Evolutionary conservation across 2,113 vertebrate species (phyloP), one percentile per base, ranked within the genome.

Genomic region (Poecilia latipinna): DNA sequence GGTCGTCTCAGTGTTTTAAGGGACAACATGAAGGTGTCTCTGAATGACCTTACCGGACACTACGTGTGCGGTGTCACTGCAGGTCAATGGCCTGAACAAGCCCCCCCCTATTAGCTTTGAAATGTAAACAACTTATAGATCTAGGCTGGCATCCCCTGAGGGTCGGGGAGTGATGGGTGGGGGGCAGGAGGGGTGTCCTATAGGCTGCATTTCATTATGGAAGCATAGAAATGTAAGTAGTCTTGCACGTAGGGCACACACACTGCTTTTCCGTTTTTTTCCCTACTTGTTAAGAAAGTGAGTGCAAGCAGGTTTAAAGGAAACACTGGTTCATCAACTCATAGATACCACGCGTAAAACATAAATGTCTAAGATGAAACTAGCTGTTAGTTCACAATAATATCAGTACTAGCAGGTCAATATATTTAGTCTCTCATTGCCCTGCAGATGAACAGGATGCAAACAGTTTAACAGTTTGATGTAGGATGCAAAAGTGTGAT

Each of bases 71-170:
- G 29, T 10, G 62, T 32, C 66, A 3, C 4, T 63, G 26, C 71
- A 65, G 62, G 80, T 86, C 74, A 48, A 12, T 8, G 8, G 31
- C 66, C 67, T 62, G 61, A 1, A 1, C 57, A 12, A 62, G 28
- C 28, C 70, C 4, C 12, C 48, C 4, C 67, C 32, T 17, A 61
- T 68, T 61, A 1, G 66, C 64, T 65, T 29, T 48, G 37, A 37
- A 61, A 13, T 62, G 48, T 79, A 72, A 81, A 88, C 82, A 39
- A 33, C 62, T 13, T 44, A 44, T 44, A 44, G 42, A 44, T 44
- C 17, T 72, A 6, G 33, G 61, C 19, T 64, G 31, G 61, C 13
- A 12, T 44, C 12, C 61, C 15, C 12, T 4, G 26, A 28, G 28
- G 22, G 10, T 1, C 1, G 8, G 33, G 8, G 33, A 35, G 33